Evolutionary conservation across 2,797 vertebrate species (phyloP).

Genomic region (Molothrus aeneus): DNA sequence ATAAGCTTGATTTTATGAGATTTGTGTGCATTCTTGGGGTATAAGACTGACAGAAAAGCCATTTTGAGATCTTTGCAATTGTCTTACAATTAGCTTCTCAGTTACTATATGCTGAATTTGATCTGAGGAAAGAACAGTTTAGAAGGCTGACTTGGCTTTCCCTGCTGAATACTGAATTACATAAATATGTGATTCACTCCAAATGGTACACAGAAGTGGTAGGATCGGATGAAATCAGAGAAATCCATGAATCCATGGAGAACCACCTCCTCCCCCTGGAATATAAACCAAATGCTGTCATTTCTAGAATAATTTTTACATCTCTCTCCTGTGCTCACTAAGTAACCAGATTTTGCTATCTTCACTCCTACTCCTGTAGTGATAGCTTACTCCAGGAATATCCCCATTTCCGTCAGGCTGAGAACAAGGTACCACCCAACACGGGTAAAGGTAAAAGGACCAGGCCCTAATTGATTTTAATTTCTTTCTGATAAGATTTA

Average conservation of each 20-base stretch:
- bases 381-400: constrained; percentile 51
- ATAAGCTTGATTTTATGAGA: constrained; percentile 6
- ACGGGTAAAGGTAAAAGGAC: not conserved
- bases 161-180: constrained; percentile 53
- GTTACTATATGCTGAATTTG: constrained; percentile 37
- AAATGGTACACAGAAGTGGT: constrained; percentile 44
- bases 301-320: constrained; percentile 48
- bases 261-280: constrained; percentile 28
- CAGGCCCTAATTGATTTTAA: constrained; percentile 7
- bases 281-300: constrained; percentile 40
- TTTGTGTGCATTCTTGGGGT: not conserved
- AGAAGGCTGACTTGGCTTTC: constrained; percentile 59
- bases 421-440: not conserved
- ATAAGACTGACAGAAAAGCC: constrained; percentile 14
- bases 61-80: constrained; percentile 51
- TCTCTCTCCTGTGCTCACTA: constrained; percentile 12
- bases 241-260: constrained; percentile 41
- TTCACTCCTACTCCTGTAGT: constrained; percentile 50
- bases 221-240: constrained; percentile 24
- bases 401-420: not conserved
- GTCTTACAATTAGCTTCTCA: constrained; percentile 30
- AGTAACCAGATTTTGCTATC: constrained; percentile 39
- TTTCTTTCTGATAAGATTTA: constrained; percentile 51
- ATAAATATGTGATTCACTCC: constrained; percentile 63
- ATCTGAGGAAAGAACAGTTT: constrained; percentile 49